These are phyloP conservation scores for Neotoma lepida DNA, from an alignment of 2,113 vertebrate genomes.

Conservation along the genomic window DNA sequence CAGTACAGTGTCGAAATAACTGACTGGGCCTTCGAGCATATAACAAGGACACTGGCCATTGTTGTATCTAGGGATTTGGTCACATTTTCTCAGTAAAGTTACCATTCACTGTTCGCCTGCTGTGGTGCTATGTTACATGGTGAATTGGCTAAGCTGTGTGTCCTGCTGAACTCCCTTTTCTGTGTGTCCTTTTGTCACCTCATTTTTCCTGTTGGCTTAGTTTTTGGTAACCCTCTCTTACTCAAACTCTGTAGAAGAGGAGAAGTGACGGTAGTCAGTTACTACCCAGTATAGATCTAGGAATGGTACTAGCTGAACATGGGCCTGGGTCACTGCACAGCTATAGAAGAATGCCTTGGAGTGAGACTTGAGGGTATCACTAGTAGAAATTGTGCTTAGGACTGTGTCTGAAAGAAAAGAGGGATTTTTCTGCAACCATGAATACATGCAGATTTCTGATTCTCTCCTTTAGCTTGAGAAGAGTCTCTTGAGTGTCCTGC, in stretches of 20 bases:
- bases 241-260: not conserved
- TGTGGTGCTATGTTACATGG: not conserved
- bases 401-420: not conserved
- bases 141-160: not conserved
- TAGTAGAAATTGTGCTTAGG: not conserved
- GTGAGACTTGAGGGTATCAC: not conserved
- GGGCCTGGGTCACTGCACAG: not conserved
- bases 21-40: not conserved
- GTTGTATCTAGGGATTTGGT: not conserved
- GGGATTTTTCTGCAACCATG: not conserved
- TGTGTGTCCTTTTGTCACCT: not conserved
- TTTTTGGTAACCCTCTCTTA: not conserved
- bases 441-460: not conserved
- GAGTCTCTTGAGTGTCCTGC: not conserved
- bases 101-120: not conserved
- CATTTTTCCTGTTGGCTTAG: not conserved
- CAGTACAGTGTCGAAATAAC: not conserved
- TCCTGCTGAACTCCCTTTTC: not conserved
- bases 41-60: not conserved
- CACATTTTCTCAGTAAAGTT: conserved; percentile 30
- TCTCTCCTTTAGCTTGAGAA: not conserved
- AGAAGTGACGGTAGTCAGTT: conserved; percentile 10
- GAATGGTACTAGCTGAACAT: not conserved
- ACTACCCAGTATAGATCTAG: not conserved
- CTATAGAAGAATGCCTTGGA: too few relatives aligned